Evolutionary conservation across 2,797 vertebrate species (phyloP), one percentile per base, ranked within the genome.

Genomic region (Semotilus atromaculatus): DNA sequence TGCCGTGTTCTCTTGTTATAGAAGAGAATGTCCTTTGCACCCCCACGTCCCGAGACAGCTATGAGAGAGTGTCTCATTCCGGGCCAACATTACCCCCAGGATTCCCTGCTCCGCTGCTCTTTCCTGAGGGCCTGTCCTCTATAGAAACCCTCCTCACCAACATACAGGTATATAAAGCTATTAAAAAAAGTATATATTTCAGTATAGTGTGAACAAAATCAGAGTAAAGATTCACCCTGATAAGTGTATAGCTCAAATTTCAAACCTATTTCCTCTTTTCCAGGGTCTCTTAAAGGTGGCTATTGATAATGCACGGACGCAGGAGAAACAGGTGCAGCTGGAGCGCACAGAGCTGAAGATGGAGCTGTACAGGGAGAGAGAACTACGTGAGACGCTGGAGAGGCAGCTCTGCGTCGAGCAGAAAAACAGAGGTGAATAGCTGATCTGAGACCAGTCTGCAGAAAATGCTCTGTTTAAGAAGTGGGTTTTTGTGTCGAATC

Each of bases 101-200:
- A 89, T 97, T 99, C 91, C 97, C 98, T 87, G 94, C 97, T 94
- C 97, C 97, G 91, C 97, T 99, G 93, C 97, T 99, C 93, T 99
- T 99, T 94, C 98, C 98, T 68, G 98, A 99, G 94, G 98, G 98
- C 92, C 89, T 99, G 95, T 99, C 98, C 93, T 99, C 98, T 93
- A 99, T 99, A 96, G 98, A 99, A 96, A 99, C 98, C 75, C 97
- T 99, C 89, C 97, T 99, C 93, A 99, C 98, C 88, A 99, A 99
- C 93, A 99, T 99, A 94, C 98, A 99, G 98, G 98, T 99, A 94
- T 16, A 10, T 34, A 19, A 11, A n/a, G 62, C 62, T 64, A 31
- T 31, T 64, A 31, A 16, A 29, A 55, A 18, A 14, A 29, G 3
- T 8, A 31, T 18, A 26, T 26, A 66, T 51, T 80, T 67, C 19